Percentiles rank a stretch among this genome's conserved stretches.
Conservation (phyloP, 2,797 vertebrate species). For the Buphagus erythrorhynchus region DNA sequence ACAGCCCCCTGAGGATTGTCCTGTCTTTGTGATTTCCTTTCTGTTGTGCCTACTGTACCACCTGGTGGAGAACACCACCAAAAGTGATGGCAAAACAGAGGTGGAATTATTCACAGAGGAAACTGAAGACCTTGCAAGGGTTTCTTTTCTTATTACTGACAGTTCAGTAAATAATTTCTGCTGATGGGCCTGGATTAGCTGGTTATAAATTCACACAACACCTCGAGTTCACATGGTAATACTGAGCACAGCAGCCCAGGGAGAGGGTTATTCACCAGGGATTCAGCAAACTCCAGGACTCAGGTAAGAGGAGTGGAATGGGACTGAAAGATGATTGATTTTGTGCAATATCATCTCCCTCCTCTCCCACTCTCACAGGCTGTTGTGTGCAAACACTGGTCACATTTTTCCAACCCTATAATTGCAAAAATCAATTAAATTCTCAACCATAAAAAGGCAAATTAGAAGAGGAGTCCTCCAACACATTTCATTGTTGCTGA, state of each 20-base stretch:
- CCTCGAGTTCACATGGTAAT: accelerated
- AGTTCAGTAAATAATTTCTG: neutral
- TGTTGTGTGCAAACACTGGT: neutral
- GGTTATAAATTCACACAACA: neutral
- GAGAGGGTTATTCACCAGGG: neutral
- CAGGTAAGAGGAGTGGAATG: neutral
- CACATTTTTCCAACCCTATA: neutral
- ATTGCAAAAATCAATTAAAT: neutral
- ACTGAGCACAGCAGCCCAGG: neutral
- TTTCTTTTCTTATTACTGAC: neutral
- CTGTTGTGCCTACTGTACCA: neutral
- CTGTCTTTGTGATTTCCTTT: neutral
- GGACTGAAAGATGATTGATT: neutral
- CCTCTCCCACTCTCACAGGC: neutral
- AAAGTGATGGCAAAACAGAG: neutral
- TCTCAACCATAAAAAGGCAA: neutral
- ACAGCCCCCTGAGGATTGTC: neutral
- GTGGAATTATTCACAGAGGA: neutral
- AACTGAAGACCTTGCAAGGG: neutral
- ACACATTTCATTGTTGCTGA: neutral
- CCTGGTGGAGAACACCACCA: neutral
- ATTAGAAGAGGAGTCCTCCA: neutral
- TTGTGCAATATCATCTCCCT: neutral
- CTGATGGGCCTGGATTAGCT: neutral
- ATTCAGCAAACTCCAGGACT: neutral